Conservation (phyloP, 2,113 vertebrate species). For the Eonycteris spelaea region DNA sequence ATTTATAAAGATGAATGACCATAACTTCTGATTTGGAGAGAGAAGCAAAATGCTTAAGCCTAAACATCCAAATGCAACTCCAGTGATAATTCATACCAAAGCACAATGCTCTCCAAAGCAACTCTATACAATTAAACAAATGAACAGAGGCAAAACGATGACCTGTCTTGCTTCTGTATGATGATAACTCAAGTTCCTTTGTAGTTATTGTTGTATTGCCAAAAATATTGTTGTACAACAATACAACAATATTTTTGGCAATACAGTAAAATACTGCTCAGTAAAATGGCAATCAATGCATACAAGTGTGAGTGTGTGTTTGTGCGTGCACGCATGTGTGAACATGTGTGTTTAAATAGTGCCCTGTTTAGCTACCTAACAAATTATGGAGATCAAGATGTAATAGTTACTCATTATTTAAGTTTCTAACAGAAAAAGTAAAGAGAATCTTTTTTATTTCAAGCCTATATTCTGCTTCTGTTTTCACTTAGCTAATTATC, state of each 20-base stretch:
- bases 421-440: constrained; percentile 1
- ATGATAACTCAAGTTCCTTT: not conserved
- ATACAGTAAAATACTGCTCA: no score
- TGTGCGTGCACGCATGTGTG: not conserved
- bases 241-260: no score
- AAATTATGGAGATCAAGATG: not conserved
- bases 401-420: not conserved
- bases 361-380: not conserved
- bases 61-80: not conserved
- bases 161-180: not conserved
- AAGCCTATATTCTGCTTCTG: not conserved
- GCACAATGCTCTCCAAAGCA: not conserved
- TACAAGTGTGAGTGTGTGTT: not conserved
- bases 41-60: not conserved
- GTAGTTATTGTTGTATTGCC: not conserved
- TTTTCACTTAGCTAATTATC: not conserved
- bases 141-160: not conserved
- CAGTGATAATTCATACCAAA: not conserved
- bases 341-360: not conserved
- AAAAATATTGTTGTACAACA: no score
- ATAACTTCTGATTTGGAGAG: not conserved
- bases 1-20: constrained; percentile 30
- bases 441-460: not conserved
- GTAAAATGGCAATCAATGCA: not conserved
- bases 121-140: not conserved